phyloP scores from a whole-genome alignment of 2,113 vertebrate species.

The Macaca nemestrina region DNA sequence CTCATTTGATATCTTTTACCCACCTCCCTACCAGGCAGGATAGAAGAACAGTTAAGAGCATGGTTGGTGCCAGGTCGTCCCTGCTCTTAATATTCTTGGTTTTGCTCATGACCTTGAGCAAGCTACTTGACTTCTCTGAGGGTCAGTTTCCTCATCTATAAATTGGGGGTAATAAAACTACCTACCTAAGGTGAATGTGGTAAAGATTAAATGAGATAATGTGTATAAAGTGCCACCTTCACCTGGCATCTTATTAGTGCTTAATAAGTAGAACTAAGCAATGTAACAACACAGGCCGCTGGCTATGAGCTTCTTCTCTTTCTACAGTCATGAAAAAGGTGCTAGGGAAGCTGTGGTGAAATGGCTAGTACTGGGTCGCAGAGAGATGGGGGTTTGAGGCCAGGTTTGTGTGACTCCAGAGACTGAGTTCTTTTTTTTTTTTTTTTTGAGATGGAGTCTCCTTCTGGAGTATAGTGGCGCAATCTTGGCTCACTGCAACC shows the following conservation, averaged over 20 bases:
- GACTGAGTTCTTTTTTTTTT: background rate
- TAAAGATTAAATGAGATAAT: background rate
- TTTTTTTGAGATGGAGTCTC: too few relatives aligned
- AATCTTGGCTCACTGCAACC: too few relatives aligned
- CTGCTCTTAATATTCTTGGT: background rate
- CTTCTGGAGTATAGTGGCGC: too few relatives aligned
- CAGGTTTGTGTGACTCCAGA: background rate
- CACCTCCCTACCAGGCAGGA: background rate
- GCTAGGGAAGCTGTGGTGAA: background rate
- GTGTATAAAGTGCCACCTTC: background rate
- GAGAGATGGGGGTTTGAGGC: background rate
- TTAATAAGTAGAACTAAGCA: background rate
- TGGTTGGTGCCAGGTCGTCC: background rate
- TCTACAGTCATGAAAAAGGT: background rate
- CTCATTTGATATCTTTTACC: background rate
- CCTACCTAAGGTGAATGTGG: background rate
- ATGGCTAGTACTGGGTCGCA: background rate
- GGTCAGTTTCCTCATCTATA: conserved; percentile 14
- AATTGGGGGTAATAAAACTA: background rate
- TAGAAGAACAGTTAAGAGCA: background rate
- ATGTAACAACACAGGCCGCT: background rate
- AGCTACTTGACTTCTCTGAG: background rate
- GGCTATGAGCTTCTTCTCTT: background rate
- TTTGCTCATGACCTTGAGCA: conserved; percentile 15
- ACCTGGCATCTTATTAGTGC: background rate